Conservation (phyloP, 2,888 invertebrate species). For the Phaonia tiefii region DNA sequence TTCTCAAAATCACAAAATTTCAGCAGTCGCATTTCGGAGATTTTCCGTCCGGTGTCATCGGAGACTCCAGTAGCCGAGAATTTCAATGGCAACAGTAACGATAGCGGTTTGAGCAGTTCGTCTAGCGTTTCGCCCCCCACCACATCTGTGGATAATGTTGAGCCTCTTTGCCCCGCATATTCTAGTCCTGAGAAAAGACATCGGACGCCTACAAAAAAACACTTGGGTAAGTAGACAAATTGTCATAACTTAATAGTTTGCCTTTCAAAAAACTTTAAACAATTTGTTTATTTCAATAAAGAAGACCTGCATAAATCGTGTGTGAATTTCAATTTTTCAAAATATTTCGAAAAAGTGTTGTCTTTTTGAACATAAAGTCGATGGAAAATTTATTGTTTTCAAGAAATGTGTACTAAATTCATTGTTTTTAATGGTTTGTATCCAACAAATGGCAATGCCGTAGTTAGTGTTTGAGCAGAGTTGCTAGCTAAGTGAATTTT, state of each 20-base stretch:
- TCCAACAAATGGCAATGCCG: conserved; percentile 54
- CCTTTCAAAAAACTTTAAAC: too few species aligned
- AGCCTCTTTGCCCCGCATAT: conserved; percentile 10
- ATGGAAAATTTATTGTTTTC: conserved; percentile 25
- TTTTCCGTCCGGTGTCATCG: conserved; percentile 65
- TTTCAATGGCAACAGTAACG: conserved; percentile 51
- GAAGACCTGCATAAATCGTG: not conserved
- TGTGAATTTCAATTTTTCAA: not conserved
- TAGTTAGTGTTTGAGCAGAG: too few species aligned
- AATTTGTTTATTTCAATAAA: too few species aligned
- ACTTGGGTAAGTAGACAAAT: conserved; percentile 37
- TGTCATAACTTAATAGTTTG: not conserved
- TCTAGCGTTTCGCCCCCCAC: conserved; percentile 57
- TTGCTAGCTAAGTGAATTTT: too few species aligned
- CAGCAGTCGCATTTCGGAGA: conserved; percentile 56
- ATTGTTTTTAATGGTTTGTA: conserved; percentile 45
- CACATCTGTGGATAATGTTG: conserved; percentile 37
- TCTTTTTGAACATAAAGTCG: too few species aligned
- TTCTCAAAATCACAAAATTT: conserved; percentile 1
- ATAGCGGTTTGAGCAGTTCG: conserved; percentile 69
- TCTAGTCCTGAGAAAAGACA: conserved; percentile 17
- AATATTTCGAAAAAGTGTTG: too few species aligned
- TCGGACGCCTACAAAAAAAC: conserved; percentile 6
- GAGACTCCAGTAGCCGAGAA: conserved; percentile 61
- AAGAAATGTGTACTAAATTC: conserved; percentile 46